Percentiles rank a stretch among this genome's conserved stretches.
Evolutionary conservation across 2,888 invertebrate genomes (phyloP).

Genomic region (Holacanthella duospinosa): DNA sequence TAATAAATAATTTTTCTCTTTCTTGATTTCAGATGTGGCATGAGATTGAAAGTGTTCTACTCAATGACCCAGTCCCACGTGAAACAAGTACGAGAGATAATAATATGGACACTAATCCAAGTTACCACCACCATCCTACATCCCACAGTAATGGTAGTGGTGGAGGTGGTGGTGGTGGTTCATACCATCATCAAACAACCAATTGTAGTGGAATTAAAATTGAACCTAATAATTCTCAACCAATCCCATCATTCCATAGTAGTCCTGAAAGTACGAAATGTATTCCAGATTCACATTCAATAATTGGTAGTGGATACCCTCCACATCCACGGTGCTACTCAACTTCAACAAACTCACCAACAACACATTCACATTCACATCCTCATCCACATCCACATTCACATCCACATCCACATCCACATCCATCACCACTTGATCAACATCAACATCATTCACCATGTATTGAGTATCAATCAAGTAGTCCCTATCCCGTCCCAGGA

Average conservation of each 20-base stretch:
- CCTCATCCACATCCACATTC: background rate
- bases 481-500: background rate
- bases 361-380: background rate
- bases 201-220: background rate
- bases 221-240: slow-evolving; percentile 28
- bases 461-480: background rate
- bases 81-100: background rate
- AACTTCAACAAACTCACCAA: background rate
- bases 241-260: background rate
- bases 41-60: slow-evolving; percentile 44
- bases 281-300: background rate
- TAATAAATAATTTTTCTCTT: no score
- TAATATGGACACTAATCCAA: background rate
- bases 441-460: background rate
- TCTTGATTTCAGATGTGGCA: slow-evolving; percentile 44
- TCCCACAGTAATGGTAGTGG: no score
- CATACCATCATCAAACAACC: background rate
- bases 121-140: background rate
- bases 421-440: background rate
- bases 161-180: no score
- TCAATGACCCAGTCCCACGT: slow-evolving; percentile 40
- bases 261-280: background rate
- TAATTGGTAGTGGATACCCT: background rate
- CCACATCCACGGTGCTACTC: background rate
- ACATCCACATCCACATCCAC: no score